Percentiles rank a stretch among this genome's conserved stretches.
Evolutionary conservation across 2,113 vertebrate genomes (phyloP).

Genomic region (Diphyllodes magnificus): DNA sequence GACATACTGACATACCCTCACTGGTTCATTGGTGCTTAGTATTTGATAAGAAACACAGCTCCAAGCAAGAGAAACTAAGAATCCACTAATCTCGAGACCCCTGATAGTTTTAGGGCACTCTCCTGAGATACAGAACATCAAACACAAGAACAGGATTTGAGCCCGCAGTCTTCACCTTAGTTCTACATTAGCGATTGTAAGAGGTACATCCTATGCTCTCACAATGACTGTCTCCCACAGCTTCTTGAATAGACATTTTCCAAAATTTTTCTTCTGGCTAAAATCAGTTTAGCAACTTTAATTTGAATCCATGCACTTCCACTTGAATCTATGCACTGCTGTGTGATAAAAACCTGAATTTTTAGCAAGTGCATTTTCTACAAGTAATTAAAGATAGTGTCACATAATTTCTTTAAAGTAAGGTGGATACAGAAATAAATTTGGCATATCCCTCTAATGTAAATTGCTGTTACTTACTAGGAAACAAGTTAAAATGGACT

Average conservation of each 20-base stretch:
- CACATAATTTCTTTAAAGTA: not conserved
- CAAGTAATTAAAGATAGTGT: not conserved
- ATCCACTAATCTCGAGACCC: not conserved
- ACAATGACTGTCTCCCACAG: not conserved
- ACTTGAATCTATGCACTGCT: not conserved
- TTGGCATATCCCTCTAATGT: not conserved
- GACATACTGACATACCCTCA: not conserved
- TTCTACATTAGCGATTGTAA: not conserved
- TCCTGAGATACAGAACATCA: not conserved
- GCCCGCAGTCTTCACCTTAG: not conserved
- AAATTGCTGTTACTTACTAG: not conserved
- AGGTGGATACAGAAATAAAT: not conserved
- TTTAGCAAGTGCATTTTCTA: not conserved
- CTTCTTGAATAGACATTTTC: not conserved
- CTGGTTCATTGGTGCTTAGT: not conserved
- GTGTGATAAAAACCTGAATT: not conserved
- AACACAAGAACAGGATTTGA: not conserved
- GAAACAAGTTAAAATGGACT: not conserved
- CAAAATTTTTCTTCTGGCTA: not conserved
- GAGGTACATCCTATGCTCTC: not conserved
- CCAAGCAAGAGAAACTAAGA: not conserved
- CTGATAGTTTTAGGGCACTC: not conserved
- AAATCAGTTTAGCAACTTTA: not conserved
- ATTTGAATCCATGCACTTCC: not conserved
- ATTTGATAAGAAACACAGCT: not conserved